Conservation (phyloP, 2,888 invertebrate species). For the Tachystola acroxantha region DNA sequence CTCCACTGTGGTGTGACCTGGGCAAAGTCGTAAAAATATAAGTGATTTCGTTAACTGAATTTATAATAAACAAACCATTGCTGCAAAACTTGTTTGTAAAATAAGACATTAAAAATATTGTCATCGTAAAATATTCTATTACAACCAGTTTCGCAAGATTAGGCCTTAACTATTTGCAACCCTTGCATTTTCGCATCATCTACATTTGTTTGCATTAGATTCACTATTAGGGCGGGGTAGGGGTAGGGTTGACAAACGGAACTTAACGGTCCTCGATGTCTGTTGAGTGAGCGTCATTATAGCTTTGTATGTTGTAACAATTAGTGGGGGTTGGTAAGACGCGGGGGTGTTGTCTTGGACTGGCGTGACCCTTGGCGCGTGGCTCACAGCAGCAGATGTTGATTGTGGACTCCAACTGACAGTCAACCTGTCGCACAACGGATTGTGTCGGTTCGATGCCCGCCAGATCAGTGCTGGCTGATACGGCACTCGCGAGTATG, state of each 20-base stretch:
- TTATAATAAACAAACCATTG: conserved; percentile 14
- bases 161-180: conserved; percentile 65
- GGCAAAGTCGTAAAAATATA: neutral
- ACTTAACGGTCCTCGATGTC: conserved; percentile 68
- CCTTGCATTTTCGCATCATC: conserved; percentile 61
- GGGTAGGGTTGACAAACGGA: conserved; percentile 71
- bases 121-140: conserved; percentile 24
- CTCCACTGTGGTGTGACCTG: neutral
- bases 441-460: conserved; percentile 66
- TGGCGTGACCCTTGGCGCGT: conserved; percentile 41
- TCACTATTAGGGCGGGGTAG: conserved; percentile 50
- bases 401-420: conserved; percentile 65
- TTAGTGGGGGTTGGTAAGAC: conserved; percentile 68
- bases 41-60: neutral
- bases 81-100: conserved; percentile 25
- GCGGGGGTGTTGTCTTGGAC: conserved; percentile 67
- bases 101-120: conserved; percentile 28
- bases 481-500: conserved; percentile 51
- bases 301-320: conserved; percentile 35
- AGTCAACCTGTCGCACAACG: conserved; percentile 75
- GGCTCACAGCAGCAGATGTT: conserved; percentile 60
- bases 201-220: conserved; percentile 34
- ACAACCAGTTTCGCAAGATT: conserved; percentile 63
- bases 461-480: conserved; percentile 58
- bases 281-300: conserved; percentile 50